Base-by-base conservation (phyloP, 2,113 vertebrate species). In the human (Homo sapiens) region DNA sequence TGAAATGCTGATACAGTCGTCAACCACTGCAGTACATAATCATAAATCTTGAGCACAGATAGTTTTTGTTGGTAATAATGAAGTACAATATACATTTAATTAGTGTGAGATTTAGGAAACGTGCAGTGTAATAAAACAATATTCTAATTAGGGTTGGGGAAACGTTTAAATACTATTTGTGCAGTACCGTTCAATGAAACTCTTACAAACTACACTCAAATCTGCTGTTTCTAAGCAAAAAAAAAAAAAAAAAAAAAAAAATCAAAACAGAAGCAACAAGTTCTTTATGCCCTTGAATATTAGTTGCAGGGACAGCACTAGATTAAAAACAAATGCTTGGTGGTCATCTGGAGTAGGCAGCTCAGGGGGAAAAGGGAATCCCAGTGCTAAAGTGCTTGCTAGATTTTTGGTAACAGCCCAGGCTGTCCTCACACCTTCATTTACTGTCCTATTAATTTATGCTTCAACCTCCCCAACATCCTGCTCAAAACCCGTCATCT, bases 51-150 rank as follows among this genome's bases (percentile, higher is more conserved):
- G 57, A 92, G 76, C 73, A 50, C 57, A 90, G 95, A 93, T 80
- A 96, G 83, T 76, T 96, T 97, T 96, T 83, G 59, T 81, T 93
- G 92, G 90, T 93, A 94, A 95, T 98, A 95, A 98, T 72, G 92
- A 96, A 96, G 85, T 89, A 97, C 94, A 91, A 96, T 92, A 96
- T 90, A 96, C 25, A 95, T 90, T 97, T 95, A 98, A 97, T 98
- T 98, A 97, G 97, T 45, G 59, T 89, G 93, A 88, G 88, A 96
- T 97, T 97, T 97, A 97, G 92, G 90, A 96, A 98, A 94, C 96
- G 70, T 90, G 80, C 72, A 70, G 40, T 48, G 81, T 95, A 95
- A 97, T 96, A 95, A 98, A 98, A 94, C 84, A 96, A 88, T 96
- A 94, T 97, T 89, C 93, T 94, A 97, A 97, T 97, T 95, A 96